These are phyloP conservation scores for Rhopilema esculentum DNA, from an alignment of 30 jellyfish, hydroid and myxozoan species.

Conservation along the genomic window DNA sequence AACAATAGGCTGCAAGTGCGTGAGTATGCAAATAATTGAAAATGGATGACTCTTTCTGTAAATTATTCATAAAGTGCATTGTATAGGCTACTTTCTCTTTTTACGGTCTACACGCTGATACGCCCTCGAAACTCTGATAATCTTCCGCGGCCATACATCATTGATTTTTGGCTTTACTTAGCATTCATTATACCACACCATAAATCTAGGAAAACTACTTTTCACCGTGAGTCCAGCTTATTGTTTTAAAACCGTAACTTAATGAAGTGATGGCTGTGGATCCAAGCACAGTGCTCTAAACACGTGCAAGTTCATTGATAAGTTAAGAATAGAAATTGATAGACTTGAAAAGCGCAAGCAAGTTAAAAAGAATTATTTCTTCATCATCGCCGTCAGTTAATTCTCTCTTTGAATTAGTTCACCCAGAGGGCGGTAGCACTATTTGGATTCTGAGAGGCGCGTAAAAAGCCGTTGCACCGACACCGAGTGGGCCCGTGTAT, in stretches of 20 bases:
- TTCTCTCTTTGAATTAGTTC: neutral
- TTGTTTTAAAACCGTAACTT: neutral
- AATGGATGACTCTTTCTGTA: neutral
- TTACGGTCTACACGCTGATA: neutral
- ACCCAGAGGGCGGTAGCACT: neutral
- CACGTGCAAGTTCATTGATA: constrained; percentile 54
- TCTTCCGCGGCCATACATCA: neutral
- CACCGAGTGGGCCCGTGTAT: neutral
- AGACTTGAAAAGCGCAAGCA: constrained; percentile 74
- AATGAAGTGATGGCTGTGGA: neutral
- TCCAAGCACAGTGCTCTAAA: constrained; percentile 34
- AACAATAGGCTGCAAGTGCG: constrained; percentile 72
- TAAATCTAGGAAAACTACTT: neutral
- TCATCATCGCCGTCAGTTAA: constrained; percentile 1
- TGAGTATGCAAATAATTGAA: constrained; percentile 30
- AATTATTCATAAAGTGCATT: constrained; percentile 12
- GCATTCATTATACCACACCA: neutral
- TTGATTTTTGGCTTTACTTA: neutral
- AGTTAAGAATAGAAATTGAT: constrained; percentile 7
- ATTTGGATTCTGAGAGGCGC: neutral
- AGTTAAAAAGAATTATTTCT: neutral
- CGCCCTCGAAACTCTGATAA: neutral
- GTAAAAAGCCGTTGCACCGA: neutral
- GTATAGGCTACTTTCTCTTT: neutral
- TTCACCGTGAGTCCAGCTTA: neutral